Evolutionary conservation across 64 coral and sea anemone genomes (phyloP).

Genomic region (Platygyra sinensis): DNA sequence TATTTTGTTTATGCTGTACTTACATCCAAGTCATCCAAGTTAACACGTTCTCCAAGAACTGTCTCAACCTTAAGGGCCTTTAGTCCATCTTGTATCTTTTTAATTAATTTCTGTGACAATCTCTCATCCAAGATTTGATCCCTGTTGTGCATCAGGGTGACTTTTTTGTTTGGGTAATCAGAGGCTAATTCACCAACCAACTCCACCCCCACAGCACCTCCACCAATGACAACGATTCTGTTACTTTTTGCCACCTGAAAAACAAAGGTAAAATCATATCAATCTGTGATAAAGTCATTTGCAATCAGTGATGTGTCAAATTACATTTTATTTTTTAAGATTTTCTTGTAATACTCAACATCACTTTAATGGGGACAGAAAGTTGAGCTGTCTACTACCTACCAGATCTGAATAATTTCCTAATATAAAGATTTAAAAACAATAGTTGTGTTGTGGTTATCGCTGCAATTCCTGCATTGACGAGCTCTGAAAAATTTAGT

Average conservation of each 20-base stretch:
- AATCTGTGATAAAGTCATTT: too few species aligned
- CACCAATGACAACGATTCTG: slow-evolving; percentile 87
- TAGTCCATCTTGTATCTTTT: slow-evolving; percentile 63
- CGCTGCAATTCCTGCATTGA: too few species aligned
- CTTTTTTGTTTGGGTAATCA: slow-evolving; percentile 71
- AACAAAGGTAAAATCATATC: background rate
- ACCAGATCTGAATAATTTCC: too few species aligned
- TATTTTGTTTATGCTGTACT: slow-evolving; percentile 2
- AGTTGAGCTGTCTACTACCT: too few species aligned
- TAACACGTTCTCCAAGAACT: slow-evolving; percentile 72
- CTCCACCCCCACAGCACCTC: slow-evolving; percentile 80
- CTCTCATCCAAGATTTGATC: slow-evolving; percentile 77
- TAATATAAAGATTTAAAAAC: too few species aligned
- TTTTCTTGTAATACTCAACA: too few species aligned
- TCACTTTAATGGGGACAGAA: too few species aligned
- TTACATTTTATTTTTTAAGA: too few species aligned
- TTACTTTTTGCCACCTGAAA: slow-evolving; percentile 73
- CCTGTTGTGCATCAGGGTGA: slow-evolving; percentile 71
- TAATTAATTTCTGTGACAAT: slow-evolving; percentile 67
- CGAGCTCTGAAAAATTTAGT: too few species aligned
- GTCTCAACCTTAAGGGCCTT: slow-evolving; percentile 67
- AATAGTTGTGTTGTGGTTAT: too few species aligned
- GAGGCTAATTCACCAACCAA: slow-evolving; percentile 81
- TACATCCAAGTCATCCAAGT: slow-evolving; percentile 74
- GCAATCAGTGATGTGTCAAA: too few species aligned